phyloP scores from a whole-genome alignment of 2,113 vertebrate species.

The Fregata magnificens region DNA sequence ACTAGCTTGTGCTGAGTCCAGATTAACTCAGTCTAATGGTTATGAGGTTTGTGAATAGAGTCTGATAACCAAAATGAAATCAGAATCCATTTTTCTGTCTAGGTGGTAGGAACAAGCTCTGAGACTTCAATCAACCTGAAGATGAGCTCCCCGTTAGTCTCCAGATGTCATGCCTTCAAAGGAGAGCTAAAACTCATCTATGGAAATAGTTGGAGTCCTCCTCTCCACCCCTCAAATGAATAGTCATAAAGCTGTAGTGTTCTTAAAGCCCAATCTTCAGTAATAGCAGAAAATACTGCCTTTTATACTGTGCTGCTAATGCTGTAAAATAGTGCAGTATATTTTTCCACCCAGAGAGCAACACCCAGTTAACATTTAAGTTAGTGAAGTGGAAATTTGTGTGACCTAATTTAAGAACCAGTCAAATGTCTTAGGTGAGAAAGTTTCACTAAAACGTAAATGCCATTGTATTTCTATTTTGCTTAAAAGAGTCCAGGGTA shows the following conservation, averaged over 20 bases:
- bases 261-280: not conserved
- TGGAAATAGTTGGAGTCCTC: not conserved
- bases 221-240: not conserved
- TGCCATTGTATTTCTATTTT: not conserved
- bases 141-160: not conserved
- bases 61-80: not conserved
- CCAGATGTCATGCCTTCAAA: not conserved
- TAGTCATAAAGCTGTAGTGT: not conserved
- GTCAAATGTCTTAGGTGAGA: slow-evolving; percentile 34
- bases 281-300: not conserved
- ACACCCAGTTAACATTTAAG: slow-evolving; percentile 43
- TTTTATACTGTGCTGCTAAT: not conserved
- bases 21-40: not conserved
- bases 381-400: slow-evolving; percentile 40
- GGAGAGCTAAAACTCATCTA: slow-evolving; percentile 5
- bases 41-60: not conserved
- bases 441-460: slow-evolving; percentile 21
- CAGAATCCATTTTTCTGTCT: not conserved
- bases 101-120: not conserved
- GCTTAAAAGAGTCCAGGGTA: not conserved
- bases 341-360: slow-evolving; percentile 27
- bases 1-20: not conserved
- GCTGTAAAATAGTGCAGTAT: not conserved
- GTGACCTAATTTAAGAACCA: slow-evolving; percentile 42
- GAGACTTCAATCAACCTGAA: not conserved